Conservation (phyloP, 2,113 vertebrate species). For the Pseudopipra pipra region DNA sequence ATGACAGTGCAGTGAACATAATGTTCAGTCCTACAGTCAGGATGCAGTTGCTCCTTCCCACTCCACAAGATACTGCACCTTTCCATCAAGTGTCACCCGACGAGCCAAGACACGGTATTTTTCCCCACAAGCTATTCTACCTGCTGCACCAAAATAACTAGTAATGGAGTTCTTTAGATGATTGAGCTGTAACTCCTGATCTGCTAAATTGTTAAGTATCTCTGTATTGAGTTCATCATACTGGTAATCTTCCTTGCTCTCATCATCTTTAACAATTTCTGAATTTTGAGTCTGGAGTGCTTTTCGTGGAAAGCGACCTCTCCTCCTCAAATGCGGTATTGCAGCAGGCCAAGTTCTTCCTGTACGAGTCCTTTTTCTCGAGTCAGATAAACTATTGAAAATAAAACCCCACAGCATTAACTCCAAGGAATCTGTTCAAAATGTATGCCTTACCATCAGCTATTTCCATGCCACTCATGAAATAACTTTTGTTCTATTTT, state of each 20-base stretch:
- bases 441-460: background rate
- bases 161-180: conserved; percentile 97
- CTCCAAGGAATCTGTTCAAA: background rate
- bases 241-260: conserved; percentile 80
- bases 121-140: conserved; percentile 96
- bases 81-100: conserved; percentile 92
- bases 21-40: conserved; percentile 80
- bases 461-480: background rate
- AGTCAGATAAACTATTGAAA: conserved; percentile 78
- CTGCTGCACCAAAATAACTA: conserved; percentile 96
- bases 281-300: conserved; percentile 88
- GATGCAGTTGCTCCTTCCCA: conserved; percentile 99
- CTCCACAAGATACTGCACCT: conserved; percentile 98
- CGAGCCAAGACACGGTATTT: conserved; percentile 95
- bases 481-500: background rate
- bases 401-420: background rate
- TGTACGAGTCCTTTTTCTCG: conserved; percentile 85
- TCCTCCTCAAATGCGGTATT: conserved; percentile 85
- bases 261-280: conserved; percentile 84
- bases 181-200: conserved; percentile 91
- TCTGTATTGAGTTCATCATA: conserved; percentile 89
- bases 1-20: conserved; percentile 77
- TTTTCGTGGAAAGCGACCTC: conserved; percentile 89
- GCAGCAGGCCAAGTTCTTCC: conserved; percentile 85
- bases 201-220: conserved; percentile 90